Percentiles rank a stretch among this genome's conserved stretches.
These are phyloP conservation scores for Mycetomoellerius zeteki DNA, from an alignment of 1,140 invertebrate genomes.

Conservation along the genomic window DNA sequence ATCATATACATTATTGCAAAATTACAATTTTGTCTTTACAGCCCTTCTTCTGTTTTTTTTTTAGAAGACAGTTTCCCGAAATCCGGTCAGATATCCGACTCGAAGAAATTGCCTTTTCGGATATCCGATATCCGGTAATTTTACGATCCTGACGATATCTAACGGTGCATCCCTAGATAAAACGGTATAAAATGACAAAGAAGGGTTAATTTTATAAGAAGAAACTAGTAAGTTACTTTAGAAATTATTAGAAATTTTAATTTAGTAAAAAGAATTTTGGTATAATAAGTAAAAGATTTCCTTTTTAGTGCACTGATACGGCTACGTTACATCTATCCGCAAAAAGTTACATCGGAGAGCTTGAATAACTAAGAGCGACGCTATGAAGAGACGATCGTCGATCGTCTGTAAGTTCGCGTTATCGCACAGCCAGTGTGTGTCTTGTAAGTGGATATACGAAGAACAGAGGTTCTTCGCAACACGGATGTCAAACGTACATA, in stretches of 20 bases:
- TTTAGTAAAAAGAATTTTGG: neutral
- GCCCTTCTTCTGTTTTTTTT: too few relatives aligned
- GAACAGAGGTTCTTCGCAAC: constrained; percentile 32
- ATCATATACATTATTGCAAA: too few relatives aligned
- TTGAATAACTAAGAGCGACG: constrained; percentile 16
- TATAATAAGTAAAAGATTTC: neutral
- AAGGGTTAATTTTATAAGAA: neutral
- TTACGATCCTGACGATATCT: too few relatives aligned
- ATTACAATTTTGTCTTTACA: too few relatives aligned
- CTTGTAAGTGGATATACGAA: constrained; percentile 36
- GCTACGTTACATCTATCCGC: neutral
- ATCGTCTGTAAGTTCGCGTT: constrained; percentile 14
- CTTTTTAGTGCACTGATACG: neutral
- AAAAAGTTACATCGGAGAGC: constrained; percentile 1
- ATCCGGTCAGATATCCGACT: too few relatives aligned
- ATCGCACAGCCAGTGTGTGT: constrained; percentile 27
- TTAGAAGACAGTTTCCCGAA: too few relatives aligned
- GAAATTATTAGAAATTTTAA: neutral
- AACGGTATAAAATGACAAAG: too few relatives aligned
- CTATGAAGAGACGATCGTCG: constrained; percentile 18
- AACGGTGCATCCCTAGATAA: too few relatives aligned
- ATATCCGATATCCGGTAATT: too few relatives aligned
- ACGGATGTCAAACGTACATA: constrained; percentile 43
- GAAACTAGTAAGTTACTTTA: neutral
- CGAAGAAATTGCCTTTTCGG: too few relatives aligned